phyloP scores from a whole-genome alignment of 2,113 vertebrate genomes.

The Anarhynchus alexandrinus region DNA sequence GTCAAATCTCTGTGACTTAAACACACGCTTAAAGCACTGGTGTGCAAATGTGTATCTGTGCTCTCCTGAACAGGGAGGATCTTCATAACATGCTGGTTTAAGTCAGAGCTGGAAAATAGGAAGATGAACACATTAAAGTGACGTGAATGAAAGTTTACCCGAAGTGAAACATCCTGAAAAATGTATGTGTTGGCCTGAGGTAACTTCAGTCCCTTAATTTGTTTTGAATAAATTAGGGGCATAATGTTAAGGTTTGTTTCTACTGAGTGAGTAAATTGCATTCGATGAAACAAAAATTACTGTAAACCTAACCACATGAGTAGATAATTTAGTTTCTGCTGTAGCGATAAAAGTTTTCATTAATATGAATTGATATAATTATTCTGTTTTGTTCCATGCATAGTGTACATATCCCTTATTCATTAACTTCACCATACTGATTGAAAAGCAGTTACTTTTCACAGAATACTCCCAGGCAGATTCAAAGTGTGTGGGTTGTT shows the following conservation, averaged over 20 bases:
- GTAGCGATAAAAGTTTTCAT: background rate
- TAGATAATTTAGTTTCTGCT: background rate
- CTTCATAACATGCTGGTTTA: background rate
- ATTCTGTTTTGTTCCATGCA: background rate
- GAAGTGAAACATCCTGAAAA: background rate
- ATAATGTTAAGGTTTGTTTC: background rate
- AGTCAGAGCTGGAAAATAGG: background rate
- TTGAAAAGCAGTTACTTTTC: constrained; percentile 11
- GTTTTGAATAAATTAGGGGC: background rate
- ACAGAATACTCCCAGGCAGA: background rate
- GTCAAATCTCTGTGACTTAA: background rate
- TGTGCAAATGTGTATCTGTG: background rate
- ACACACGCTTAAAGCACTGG: background rate
- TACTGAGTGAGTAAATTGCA: background rate
- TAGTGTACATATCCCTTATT: background rate
- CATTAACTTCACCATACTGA: background rate
- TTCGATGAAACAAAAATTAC: background rate
- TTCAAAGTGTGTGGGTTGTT: background rate
- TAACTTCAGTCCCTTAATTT: background rate
- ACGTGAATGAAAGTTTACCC: background rate
- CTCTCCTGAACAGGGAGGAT: background rate
- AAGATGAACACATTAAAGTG: background rate
- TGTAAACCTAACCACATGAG: background rate
- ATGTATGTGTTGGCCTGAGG: background rate
- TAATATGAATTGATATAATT: background rate